A percentile compares a stretch with the other conserved stretches of the same genome.
Evolutionary conservation across 2,797 vertebrate genomes (phyloP).

Genomic region (Enteromius fasciolatus): DNA sequence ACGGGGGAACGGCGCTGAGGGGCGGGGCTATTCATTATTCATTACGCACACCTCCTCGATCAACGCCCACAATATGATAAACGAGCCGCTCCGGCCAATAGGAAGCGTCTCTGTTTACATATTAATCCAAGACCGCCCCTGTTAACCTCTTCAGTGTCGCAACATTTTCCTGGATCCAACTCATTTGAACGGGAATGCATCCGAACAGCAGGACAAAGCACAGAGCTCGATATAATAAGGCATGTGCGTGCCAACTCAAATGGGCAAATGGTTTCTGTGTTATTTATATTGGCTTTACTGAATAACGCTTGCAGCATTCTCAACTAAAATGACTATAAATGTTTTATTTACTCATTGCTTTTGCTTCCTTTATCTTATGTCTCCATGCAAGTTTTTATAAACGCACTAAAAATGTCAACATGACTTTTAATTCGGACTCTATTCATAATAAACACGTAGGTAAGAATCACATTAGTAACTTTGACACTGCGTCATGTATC

Average conservation of each 20-base stretch:
- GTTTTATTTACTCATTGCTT: background rate
- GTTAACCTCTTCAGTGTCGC: constrained; percentile 45
- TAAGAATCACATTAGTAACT: background rate
- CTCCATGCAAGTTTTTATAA: background rate
- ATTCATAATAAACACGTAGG: background rate
- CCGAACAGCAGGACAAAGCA: constrained; percentile 20
- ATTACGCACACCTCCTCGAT: constrained; percentile 46
- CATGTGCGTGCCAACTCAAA: background rate
- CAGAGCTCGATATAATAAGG: background rate
- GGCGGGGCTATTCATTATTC: constrained; percentile 73
- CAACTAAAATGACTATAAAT: background rate
- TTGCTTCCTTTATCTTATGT: background rate
- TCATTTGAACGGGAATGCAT: constrained; percentile 38
- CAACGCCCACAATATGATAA: constrained; percentile 52
- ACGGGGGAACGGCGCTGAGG: constrained; percentile 74
- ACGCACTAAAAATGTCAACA: background rate
- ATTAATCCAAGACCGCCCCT: constrained; percentile 33
- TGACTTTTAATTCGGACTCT: background rate
- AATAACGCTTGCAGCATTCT: background rate
- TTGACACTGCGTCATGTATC: background rate
- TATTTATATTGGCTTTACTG: background rate
- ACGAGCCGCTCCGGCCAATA: constrained; percentile 38
- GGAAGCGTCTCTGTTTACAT: background rate
- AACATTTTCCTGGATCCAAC: background rate
- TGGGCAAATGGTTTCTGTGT: background rate